Evolutionary conservation across 2,888 invertebrate species (phyloP).

Genomic region (Tachina lurida): DNA sequence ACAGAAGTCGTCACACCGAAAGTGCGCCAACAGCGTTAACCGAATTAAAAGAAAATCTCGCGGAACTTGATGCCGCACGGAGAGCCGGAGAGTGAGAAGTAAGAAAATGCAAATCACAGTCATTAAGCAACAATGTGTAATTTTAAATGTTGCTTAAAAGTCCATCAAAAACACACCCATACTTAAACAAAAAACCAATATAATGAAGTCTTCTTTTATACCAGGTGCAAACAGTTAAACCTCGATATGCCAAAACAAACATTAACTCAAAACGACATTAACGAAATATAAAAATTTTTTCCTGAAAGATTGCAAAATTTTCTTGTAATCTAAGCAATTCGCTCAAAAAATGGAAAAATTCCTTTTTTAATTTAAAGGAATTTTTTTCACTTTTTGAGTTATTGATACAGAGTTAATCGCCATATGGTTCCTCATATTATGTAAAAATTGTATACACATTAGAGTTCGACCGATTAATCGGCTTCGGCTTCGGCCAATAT

Average conservation of each 20-base stretch:
- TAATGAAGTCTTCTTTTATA: constrained; percentile 3
- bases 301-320: no score
- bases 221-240: neutral
- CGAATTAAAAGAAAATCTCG: neutral
- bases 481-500: no score
- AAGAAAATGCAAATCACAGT: constrained; percentile 62
- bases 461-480: no score
- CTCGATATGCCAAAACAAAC: neutral
- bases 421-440: no score
- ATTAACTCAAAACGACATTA: neutral
- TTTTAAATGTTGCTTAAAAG: constrained; percentile 66
- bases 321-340: no score
- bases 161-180: constrained; percentile 61
- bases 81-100: neutral
- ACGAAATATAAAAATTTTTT: no score
- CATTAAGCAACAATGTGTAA: constrained; percentile 63
- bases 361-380: no score
- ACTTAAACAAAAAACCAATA: constrained; percentile 48
- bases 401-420: no score
- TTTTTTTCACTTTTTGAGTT: no score
- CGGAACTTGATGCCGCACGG: neutral
- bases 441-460: no score
- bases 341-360: no score
- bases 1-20: neutral
- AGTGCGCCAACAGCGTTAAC: neutral